These are phyloP conservation scores for Andrena bicolor DNA, from an alignment of 2,888 invertebrate species.

Conservation along the genomic window DNA sequence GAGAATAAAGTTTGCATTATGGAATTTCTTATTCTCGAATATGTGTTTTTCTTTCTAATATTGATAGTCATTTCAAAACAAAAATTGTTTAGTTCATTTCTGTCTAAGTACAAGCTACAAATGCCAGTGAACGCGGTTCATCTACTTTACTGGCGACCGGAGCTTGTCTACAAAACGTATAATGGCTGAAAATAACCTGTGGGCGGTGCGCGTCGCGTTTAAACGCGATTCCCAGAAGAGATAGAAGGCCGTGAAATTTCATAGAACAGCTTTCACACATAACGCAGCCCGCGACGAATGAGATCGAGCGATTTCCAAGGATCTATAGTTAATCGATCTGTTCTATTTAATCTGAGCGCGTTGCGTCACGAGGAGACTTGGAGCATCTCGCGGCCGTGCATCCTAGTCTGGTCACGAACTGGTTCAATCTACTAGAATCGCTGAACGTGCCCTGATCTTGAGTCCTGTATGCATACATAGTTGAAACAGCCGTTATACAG, in stretches of 20 bases:
- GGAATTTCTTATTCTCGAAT: too few relatives aligned
- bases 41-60: too few relatives aligned
- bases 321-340: slow-evolving; percentile 48
- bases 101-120: too few relatives aligned
- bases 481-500: slow-evolving; percentile 3
- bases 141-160: too few relatives aligned
- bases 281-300: slow-evolving; percentile 10
- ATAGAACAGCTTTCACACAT: neutral
- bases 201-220: neutral
- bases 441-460: slow-evolving; percentile 4
- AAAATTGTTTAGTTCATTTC: too few relatives aligned
- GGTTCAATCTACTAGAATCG: slow-evolving; percentile 53
- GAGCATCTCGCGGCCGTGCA: slow-evolving; percentile 30
- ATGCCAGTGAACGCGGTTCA: too few relatives aligned
- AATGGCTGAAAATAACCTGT: neutral
- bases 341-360: slow-evolving; percentile 29
- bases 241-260: slow-evolving; percentile 29
- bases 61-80: too few relatives aligned
- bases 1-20: too few relatives aligned
- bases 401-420: slow-evolving; percentile 57
- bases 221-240: neutral
- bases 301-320: slow-evolving; percentile 33
- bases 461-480: neutral
- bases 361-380: slow-evolving; percentile 52
- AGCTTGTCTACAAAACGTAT: too few relatives aligned